A percentile compares a stretch with the other conserved stretches of the same genome.
phyloP scores from a whole-genome alignment of 2,113 vertebrate genomes.

The Pyxicephalus adspersus region DNA sequence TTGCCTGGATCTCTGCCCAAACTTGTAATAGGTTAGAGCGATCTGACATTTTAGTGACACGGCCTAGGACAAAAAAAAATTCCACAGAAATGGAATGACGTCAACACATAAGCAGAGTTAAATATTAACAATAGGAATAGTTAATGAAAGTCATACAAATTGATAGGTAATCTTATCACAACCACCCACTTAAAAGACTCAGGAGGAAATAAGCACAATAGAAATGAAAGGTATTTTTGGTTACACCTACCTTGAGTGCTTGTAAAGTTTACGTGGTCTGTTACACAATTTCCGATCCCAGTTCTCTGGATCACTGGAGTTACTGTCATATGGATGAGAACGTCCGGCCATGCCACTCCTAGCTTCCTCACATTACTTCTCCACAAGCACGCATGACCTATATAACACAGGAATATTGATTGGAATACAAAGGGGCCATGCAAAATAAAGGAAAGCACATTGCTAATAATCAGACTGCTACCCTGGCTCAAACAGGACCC shows the following conservation, averaged over 20 bases:
- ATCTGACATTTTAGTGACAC: background rate
- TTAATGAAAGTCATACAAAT: background rate
- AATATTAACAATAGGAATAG: background rate
- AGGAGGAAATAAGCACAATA: background rate
- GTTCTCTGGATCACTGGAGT: conserved; percentile 93
- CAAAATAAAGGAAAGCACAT: conserved; percentile 49
- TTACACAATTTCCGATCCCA: conserved; percentile 86
- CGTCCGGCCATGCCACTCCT: conserved; percentile 90
- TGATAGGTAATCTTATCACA: background rate
- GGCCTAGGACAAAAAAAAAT: background rate
- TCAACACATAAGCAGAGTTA: background rate
- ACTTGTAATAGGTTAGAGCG: too few relatives aligned
- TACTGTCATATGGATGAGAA: conserved; percentile 92
- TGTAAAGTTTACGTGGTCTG: conserved; percentile 91
- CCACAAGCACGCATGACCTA: conserved; percentile 84
- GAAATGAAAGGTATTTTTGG: background rate
- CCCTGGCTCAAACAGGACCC: background rate
- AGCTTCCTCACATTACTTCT: conserved; percentile 80
- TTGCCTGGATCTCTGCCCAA: too few relatives aligned
- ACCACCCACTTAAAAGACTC: background rate
- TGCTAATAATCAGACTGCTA: background rate
- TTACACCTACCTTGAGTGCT: conserved; percentile 91
- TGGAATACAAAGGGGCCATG: conserved; percentile 69
- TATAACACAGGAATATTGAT: conserved; percentile 75
- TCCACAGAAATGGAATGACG: background rate